Conservation (phyloP, 2,113 vertebrate genomes). For the Hippoglossus stenolepis region DNA sequence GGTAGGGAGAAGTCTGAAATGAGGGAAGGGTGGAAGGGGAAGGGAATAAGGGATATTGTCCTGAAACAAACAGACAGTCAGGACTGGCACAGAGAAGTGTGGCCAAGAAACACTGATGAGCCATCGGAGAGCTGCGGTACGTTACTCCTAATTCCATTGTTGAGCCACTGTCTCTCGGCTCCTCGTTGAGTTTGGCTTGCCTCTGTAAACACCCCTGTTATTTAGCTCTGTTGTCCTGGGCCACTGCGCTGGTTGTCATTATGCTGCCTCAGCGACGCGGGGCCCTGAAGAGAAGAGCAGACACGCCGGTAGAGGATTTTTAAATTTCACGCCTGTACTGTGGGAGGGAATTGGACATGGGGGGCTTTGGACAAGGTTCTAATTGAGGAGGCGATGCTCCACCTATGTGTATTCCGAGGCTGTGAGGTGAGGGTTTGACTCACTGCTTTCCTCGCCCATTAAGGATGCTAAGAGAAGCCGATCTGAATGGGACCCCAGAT, state of each 20-base stretch:
- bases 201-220: slow-evolving; percentile 35
- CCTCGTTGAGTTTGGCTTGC: slow-evolving; percentile 61
- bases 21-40: neutral
- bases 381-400: slow-evolving; percentile 72
- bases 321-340: slow-evolving; percentile 61
- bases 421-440: slow-evolving; percentile 29
- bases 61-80: slow-evolving; percentile 56
- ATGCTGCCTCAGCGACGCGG: slow-evolving; percentile 69
- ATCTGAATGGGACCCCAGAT: slow-evolving; percentile 57
- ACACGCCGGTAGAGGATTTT: slow-evolving; percentile 41
- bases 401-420: slow-evolving; percentile 49
- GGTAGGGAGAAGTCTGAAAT: slow-evolving; percentile 16
- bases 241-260: slow-evolving; percentile 71
- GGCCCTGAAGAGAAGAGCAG: slow-evolving; percentile 49
- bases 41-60: slow-evolving; percentile 17
- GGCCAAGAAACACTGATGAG: slow-evolving; percentile 66
- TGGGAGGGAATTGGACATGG: slow-evolving; percentile 30
- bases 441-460: slow-evolving; percentile 9
- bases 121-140: slow-evolving; percentile 52
- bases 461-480: slow-evolving; percentile 55
- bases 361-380: slow-evolving; percentile 66
- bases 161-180: slow-evolving; percentile 53
- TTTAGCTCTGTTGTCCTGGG: slow-evolving; percentile 40
- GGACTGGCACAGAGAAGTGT: slow-evolving; percentile 45
- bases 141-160: slow-evolving; percentile 63